These are phyloP conservation scores for Halotydeus destructor DNA, from an alignment of 1,140 invertebrate genomes.

Conservation along the genomic window DNA sequence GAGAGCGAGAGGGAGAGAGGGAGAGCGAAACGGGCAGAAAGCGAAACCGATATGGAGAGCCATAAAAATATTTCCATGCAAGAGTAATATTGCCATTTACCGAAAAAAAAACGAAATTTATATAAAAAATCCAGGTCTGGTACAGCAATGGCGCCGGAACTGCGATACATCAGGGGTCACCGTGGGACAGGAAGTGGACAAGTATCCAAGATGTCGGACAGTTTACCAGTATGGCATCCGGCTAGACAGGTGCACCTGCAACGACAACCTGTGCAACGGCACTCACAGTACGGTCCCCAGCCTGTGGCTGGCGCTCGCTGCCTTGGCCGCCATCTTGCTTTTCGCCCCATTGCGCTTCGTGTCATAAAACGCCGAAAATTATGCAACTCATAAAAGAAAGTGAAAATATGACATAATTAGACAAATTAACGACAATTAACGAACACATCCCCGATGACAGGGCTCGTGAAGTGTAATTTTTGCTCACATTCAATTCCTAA, in stretches of 20 bases:
- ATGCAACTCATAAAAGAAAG: too few relatives aligned
- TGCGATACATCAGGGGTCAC: conserved; percentile 5
- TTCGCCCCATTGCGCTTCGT: too few relatives aligned
- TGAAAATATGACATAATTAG: too few relatives aligned
- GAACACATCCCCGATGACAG: too few relatives aligned
- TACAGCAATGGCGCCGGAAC: conserved; percentile 7
- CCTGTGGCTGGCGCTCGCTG: too few relatives aligned
- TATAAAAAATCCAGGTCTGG: background rate
- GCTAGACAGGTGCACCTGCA: conserved; percentile 11
- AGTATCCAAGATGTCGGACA: conserved; percentile 3
- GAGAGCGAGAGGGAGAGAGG: conserved; percentile 1
- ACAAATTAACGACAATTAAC: too few relatives aligned
- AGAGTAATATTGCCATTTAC: background rate
- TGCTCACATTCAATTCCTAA: too few relatives aligned
- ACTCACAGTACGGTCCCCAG: too few relatives aligned
- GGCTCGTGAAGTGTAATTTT: too few relatives aligned
- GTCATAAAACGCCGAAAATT: too few relatives aligned
- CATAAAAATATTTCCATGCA: background rate
- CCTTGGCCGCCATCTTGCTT: too few relatives aligned
- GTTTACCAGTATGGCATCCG: conserved; percentile 10
- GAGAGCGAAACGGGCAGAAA: background rate
- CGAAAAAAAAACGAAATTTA: background rate
- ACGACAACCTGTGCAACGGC: conserved; percentile 12
- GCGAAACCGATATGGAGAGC: background rate
- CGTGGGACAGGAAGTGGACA: background rate